Evolutionary conservation across 2,113 vertebrate genomes (phyloP).

Genomic region (Bubalus kerabau): DNA sequence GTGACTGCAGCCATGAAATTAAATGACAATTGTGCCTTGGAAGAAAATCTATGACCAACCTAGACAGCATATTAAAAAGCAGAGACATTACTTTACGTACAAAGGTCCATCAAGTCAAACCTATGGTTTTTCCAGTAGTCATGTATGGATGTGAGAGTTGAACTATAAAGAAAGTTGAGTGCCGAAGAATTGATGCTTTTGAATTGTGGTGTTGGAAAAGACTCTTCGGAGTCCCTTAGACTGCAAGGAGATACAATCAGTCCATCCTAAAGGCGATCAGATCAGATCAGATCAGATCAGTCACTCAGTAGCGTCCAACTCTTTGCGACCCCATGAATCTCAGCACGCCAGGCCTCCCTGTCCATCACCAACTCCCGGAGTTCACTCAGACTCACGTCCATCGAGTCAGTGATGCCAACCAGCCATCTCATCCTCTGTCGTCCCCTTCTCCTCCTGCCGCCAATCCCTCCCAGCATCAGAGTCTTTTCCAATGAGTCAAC

Average conservation of each 20-base stretch:
- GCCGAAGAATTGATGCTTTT: not conserved
- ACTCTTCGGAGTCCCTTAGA: not conserved
- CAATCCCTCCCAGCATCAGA: too few species aligned
- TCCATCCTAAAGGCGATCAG: not conserved
- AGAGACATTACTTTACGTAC: not conserved
- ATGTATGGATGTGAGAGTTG: not conserved
- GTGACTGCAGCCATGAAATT: not conserved
- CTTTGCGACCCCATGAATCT: too few species aligned
- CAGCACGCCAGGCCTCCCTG: too few species aligned
- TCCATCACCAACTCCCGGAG: too few species aligned
- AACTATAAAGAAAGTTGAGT: not conserved
- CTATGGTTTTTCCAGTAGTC: not conserved
- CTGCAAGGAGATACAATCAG: not conserved
- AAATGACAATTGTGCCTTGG: accelerated
- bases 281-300: too few species aligned
- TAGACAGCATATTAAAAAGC: not conserved
- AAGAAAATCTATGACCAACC: not conserved
- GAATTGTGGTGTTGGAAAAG: not conserved
- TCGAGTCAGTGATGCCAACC: too few species aligned
- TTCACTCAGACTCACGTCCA: too few species aligned
- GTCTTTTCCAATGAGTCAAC: too few species aligned
- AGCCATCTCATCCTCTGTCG: too few species aligned
- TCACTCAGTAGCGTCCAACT: too few species aligned
- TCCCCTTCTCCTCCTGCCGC: too few species aligned
- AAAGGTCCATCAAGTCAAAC: accelerated